phyloP scores from a whole-genome alignment of 2,113 vertebrate species.

The Terrapene triunguis region DNA sequence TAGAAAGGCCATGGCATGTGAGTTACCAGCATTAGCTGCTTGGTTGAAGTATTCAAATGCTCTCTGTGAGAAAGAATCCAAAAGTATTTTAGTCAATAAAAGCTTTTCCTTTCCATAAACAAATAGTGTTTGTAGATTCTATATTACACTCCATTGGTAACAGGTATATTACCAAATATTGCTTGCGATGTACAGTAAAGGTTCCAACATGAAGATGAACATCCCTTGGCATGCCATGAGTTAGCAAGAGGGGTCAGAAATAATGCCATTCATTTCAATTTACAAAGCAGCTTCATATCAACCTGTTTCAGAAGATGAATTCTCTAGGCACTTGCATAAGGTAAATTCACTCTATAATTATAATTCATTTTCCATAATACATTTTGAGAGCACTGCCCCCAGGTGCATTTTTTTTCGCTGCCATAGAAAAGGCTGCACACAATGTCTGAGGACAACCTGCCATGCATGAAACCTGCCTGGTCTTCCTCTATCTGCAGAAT shows the following conservation, averaged over 20 bases:
- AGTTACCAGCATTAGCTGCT: slow-evolving; percentile 97
- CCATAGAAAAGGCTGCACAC: neutral
- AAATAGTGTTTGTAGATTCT: neutral
- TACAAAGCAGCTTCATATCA: neutral
- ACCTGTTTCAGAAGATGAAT: neutral
- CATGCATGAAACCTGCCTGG: neutral
- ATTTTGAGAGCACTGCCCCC: neutral
- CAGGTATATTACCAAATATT: neutral
- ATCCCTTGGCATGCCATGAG: neutral
- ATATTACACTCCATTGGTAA: neutral
- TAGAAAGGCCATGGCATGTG: slow-evolving; percentile 97
- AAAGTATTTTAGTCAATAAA: slow-evolving; percentile 28
- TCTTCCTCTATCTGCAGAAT: neutral
- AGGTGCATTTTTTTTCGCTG: neutral
- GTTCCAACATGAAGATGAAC: neutral
- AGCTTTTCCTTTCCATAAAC: neutral
- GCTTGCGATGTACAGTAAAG: neutral
- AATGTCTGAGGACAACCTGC: neutral
- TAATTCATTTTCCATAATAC: neutral
- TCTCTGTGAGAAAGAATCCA: slow-evolving; percentile 81
- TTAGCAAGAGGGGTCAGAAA: neutral
- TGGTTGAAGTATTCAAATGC: slow-evolving; percentile 98
- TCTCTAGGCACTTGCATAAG: neutral
- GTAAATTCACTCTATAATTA: neutral
- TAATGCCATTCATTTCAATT: neutral